Base-by-base conservation (phyloP, 1,140 invertebrate genomes). In the Aphidius ervi region DNA sequence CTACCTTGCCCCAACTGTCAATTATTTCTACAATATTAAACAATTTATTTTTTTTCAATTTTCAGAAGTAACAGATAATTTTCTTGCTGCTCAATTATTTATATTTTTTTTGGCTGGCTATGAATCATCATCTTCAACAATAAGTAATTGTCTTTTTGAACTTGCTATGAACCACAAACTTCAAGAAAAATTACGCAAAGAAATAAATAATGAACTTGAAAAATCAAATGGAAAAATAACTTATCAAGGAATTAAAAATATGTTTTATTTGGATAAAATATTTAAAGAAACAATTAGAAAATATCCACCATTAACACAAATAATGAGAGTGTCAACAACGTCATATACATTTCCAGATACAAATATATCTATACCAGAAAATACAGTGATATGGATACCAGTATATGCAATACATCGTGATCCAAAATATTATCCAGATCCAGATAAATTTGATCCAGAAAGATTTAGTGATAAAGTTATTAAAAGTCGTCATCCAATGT, bases 71-170 rank as follows among this genome's bases (percentile, higher is more conserved):
- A 69, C 66, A 7, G 65, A 73, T 47, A 49, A 45, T 5, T 46
- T 69, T 6, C 75, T 83, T 31, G 78, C 85, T 0, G 85, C 85
- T 0, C 84, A 88, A 72, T 78, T 81, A 3, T 84, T 87, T 46
- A 79, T 87, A 4, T 88, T 88, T 65, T 84, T 87, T 64, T 65
- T 87, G 10, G 88, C 87, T 45, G 88, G 88, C n/a, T 89, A 86
- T 69, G 88, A 90, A 66, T 89, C 89, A 0, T 87, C 88, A 0
- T 83, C 86, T 5, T 82, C 83, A 3, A 81, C 86, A 0, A 77
- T 87, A 3, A 79, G 84, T 40, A 84, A 84, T 59, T 79, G 81
- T 3, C 61, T 85, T 1, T 86, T 83, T 64, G 82, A 84, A 66
- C 70, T 91, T 58, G 84, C 88, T 0, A 70, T 80, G 46, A 79